phyloP scores from a whole-genome alignment of 2,113 vertebrate genomes.

The Irena cyanogastra region DNA sequence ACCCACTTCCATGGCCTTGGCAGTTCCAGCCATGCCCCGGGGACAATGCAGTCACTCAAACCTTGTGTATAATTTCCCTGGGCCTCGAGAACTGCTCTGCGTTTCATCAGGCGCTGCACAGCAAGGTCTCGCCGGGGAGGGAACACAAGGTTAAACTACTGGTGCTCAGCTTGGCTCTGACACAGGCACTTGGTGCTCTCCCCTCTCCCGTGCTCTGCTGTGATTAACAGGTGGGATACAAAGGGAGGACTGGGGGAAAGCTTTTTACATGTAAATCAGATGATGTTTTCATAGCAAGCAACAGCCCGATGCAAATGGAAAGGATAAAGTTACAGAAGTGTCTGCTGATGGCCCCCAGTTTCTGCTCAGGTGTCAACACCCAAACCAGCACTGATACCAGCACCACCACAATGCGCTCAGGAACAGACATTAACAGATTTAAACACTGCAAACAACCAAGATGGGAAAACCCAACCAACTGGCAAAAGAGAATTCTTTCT shows the following conservation, averaged over 20 bases:
- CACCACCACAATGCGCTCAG: fast-evolving
- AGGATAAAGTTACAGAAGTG: not conserved
- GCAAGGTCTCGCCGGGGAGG: not conserved
- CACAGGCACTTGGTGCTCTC: not conserved
- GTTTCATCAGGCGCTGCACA: not conserved
- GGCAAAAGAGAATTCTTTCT: not conserved
- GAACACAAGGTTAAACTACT: constrained; percentile 45
- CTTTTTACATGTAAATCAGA: constrained; percentile 35
- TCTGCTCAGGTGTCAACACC: not conserved
- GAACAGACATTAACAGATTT: not conserved
- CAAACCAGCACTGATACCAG: not conserved
- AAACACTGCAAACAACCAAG: not conserved
- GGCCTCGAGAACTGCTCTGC: not conserved
- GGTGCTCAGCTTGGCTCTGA: not conserved
- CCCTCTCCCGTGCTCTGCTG: not conserved
- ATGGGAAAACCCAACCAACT: not conserved
- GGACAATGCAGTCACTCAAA: not conserved
- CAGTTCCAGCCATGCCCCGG: not conserved
- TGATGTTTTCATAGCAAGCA: constrained; percentile 27
- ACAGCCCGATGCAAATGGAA: not conserved
- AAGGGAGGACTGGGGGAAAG: not conserved
- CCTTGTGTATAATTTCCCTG: not conserved
- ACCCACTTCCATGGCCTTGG: constrained; percentile 13
- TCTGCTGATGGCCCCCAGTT: not conserved
- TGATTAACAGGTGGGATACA: constrained; percentile 49